phyloP scores from a whole-genome alignment of 2,888 invertebrate genomes.

The Lepidochrysops patricia region DNA sequence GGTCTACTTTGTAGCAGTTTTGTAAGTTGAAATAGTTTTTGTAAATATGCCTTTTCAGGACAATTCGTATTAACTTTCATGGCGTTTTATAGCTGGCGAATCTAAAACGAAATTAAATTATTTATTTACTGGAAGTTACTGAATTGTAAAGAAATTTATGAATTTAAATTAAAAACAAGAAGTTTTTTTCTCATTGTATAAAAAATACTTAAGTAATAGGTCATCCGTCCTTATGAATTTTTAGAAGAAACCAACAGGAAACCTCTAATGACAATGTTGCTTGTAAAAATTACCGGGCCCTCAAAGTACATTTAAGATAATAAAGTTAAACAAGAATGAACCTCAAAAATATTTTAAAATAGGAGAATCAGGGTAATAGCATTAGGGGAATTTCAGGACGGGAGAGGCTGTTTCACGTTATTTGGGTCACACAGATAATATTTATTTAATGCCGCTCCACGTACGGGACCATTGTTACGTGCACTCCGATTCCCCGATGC shows the following conservation, averaged over 20 bases:
- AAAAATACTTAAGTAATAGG: background rate
- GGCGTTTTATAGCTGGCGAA: background rate
- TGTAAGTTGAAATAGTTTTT: conserved; percentile 16
- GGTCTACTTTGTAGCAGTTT: conserved; percentile 39
- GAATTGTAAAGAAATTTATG: too few relatives aligned
- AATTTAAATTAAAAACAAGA: too few relatives aligned
- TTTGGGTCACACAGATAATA: conserved; percentile 23
- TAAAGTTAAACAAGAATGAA: background rate
- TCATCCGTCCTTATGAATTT: background rate
- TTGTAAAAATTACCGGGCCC: background rate
- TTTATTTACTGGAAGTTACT: too few relatives aligned
- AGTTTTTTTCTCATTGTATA: too few relatives aligned
- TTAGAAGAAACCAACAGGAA: background rate
- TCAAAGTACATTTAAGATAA: background rate
- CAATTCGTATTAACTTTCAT: background rate
- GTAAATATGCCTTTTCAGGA: background rate
- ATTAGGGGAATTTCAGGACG: conserved; percentile 8
- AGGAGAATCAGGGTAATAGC: conserved; percentile 7
- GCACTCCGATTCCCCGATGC: conserved; percentile 5
- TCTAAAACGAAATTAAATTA: background rate
- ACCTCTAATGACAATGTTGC: background rate
- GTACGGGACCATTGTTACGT: conserved; percentile 19
- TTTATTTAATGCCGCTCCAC: conserved; percentile 26
- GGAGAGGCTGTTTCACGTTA: conserved; percentile 18
- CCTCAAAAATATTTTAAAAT: background rate